These are phyloP conservation scores for Takifugu flavidus DNA, from an alignment of 2,113 vertebrate genomes.

Conservation along the genomic window DNA sequence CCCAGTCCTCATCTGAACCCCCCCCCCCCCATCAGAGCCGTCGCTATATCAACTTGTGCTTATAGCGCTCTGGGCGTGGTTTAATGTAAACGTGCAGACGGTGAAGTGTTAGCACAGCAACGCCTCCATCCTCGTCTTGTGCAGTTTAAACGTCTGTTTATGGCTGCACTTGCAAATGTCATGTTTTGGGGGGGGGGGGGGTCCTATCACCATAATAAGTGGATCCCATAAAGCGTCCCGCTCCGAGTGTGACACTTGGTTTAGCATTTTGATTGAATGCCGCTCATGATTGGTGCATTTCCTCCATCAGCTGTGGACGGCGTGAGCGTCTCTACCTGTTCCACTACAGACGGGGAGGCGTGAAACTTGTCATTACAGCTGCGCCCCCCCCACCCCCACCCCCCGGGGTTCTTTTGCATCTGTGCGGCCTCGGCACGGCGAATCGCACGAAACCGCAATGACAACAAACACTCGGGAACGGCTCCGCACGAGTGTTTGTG, in stretches of 20 bases:
- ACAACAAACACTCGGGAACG: too few species aligned
- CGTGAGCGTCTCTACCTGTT: too few species aligned
- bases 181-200: background rate
- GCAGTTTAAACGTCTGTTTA: slow-evolving; percentile 4
- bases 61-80: slow-evolving; percentile 5
- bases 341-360: too few species aligned
- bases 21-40: slow-evolving; percentile 50
- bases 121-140: slow-evolving; percentile 1
- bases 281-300: slow-evolving; percentile 3
- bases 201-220: slow-evolving; percentile 3
- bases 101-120: background rate
- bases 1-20: slow-evolving; percentile 45
- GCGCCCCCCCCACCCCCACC: too few species aligned
- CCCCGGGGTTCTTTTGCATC: too few species aligned
- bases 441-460: too few species aligned
- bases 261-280: slow-evolving; percentile 31
- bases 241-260: slow-evolving; percentile 12
- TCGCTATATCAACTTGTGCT: slow-evolving; percentile 43
- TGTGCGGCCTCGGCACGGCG: too few species aligned
- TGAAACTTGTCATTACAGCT: too few species aligned
- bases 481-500: too few species aligned
- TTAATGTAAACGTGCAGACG: slow-evolving; percentile 45
- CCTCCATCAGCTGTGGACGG: slow-evolving; percentile 2
- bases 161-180: background rate
- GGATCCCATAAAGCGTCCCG: background rate